These are phyloP conservation scores for Betta splendens DNA, from an alignment of 2,797 vertebrate genomes.

Conservation along the genomic window DNA sequence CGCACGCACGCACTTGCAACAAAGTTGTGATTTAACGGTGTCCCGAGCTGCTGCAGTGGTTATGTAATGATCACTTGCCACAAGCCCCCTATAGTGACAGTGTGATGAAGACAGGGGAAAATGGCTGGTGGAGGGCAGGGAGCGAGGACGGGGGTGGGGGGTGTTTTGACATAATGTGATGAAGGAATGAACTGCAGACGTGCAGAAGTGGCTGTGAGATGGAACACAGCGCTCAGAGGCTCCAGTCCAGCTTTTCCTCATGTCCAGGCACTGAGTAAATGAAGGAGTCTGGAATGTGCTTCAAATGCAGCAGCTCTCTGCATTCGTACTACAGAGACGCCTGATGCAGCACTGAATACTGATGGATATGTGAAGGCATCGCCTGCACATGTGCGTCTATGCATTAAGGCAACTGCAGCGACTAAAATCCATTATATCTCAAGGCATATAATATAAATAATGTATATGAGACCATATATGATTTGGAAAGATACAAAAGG, in stretches of 20 bases:
- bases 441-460: no score
- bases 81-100: slow-evolving; percentile 73
- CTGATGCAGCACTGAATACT: slow-evolving; percentile 65
- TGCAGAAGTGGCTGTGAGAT: slow-evolving; percentile 46
- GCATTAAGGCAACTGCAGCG: no score
- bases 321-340: slow-evolving; percentile 46
- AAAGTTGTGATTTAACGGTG: slow-evolving; percentile 59
- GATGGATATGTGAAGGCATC: slow-evolving; percentile 55
- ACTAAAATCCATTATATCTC: no score
- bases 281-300: slow-evolving; percentile 53
- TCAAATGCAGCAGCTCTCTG: slow-evolving; percentile 46
- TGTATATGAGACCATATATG: no score
- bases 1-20: slow-evolving; percentile 18
- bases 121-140: slow-evolving; percentile 33
- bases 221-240: slow-evolving; percentile 42
- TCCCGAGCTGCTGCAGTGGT: slow-evolving; percentile 74
- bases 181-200: slow-evolving; percentile 55
- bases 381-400: slow-evolving; percentile 1
- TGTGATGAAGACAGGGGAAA: slow-evolving; percentile 48
- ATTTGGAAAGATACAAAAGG: no score
- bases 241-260: slow-evolving; percentile 51
- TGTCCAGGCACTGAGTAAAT: slow-evolving; percentile 22
- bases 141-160: slow-evolving; percentile 33
- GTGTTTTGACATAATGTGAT: slow-evolving; percentile 51
- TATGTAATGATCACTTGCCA: slow-evolving; percentile 74